Base-by-base conservation (phyloP, 2,797 vertebrate species). In the Leptoclinus maculatus region DNA sequence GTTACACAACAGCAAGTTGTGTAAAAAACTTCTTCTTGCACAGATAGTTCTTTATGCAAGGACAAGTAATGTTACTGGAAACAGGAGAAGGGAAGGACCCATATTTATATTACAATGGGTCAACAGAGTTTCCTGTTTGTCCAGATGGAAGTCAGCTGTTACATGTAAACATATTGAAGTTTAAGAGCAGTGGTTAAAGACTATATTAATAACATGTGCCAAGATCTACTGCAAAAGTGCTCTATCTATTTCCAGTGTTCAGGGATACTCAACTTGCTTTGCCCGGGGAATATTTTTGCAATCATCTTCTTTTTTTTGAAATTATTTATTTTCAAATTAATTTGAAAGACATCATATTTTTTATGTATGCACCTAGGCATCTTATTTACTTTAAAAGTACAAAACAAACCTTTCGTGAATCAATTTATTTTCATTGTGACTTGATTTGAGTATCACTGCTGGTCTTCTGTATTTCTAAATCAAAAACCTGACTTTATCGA, bases 61-160 rank as follows among this genome's bases (percentile, higher is more conserved):
- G 12, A 27, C 29, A 59, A 43, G 63, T 34, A 29, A 56, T 63
- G 49, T 69, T 59, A 62, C 8, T 58, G 38, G 65, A 56, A 65
- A 49, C 41, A 17, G 13, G 19, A 38, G 32, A 64, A 67, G 49
- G 25, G 27, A 67, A 74, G 8, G 29, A 53, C 38, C 32, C 19
- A 1, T 76, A 66, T 75, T 80, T 60, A 62, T 45, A 53, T 59
- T 62, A 34, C 16, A 45, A 13, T 7, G 13, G 56, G 41, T 87
- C 76, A 77, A 54, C n/a, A 29, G 16, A 82, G 74, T 53, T 76
- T 54, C 51, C 39, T 56, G n/a, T 77, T 45, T 19, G 21, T 75
- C 43, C 59, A 76, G 72, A 83, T 79, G 69, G 25, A 78, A 32
- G 58, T 83, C 66, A 83, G 66, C 79, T 85, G 73, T 68, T 78